These are phyloP conservation scores for Heliconius nattereri DNA, from an alignment of 1,140 invertebrate genomes.

Conservation along the genomic window DNA sequence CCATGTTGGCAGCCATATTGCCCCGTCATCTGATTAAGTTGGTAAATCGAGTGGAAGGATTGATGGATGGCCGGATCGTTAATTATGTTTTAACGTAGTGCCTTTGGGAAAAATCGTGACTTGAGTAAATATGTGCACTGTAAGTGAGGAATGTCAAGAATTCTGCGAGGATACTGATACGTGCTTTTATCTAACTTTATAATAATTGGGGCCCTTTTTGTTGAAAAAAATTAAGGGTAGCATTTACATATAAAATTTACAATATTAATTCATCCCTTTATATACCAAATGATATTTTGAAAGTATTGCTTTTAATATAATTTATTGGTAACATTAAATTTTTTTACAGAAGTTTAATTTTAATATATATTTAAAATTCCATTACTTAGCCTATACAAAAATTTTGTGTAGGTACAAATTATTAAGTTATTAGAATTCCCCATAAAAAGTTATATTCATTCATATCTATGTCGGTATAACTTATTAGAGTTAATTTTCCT, in stretches of 20 bases:
- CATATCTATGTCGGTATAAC: not conserved
- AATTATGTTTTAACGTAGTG: conserved; percentile 51
- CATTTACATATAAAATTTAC: too few relatives aligned
- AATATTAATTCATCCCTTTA: too few relatives aligned
- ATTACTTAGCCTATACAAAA: too few relatives aligned
- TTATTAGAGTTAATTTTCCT: too few relatives aligned
- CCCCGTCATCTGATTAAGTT: conserved; percentile 57
- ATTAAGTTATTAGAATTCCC: not conserved
- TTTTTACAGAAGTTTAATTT: too few relatives aligned
- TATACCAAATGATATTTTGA: too few relatives aligned
- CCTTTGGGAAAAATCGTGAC: conserved; percentile 34
- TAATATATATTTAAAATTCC: too few relatives aligned
- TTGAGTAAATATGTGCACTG: conserved; percentile 37
- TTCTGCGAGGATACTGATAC: not conserved
- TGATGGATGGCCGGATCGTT: conserved; percentile 53
- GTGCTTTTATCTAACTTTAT: not conserved
- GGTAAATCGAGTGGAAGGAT: conserved; percentile 56
- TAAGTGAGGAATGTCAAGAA: conserved; percentile 14
- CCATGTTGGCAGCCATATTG: conserved; percentile 36
- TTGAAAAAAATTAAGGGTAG: not conserved
- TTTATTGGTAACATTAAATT: too few relatives aligned
- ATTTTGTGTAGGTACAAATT: not conserved
- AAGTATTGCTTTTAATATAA: too few relatives aligned
- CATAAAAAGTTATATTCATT: not conserved
- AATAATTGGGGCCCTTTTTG: not conserved